phyloP scores from a whole-genome alignment of 2,888 invertebrate genomes.

The Ennomos fuscantarius region DNA sequence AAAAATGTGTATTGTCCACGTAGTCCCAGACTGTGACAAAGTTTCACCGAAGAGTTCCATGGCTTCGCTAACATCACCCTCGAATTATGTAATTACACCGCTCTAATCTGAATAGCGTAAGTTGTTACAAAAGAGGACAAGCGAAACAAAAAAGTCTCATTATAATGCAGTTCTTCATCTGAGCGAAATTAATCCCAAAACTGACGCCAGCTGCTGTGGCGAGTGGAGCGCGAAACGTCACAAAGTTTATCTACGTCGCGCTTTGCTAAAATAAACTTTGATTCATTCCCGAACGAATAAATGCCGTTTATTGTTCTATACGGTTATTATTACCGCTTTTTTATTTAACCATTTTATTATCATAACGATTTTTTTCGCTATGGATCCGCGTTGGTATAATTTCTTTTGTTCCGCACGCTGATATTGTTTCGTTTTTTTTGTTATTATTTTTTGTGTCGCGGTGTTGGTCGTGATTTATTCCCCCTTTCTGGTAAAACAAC shows the following conservation, averaged over 20 bases:
- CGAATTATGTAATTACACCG: slow-evolving; percentile 38
- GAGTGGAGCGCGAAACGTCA: slow-evolving; percentile 63
- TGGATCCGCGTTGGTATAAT: slow-evolving; percentile 77
- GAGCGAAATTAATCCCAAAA: slow-evolving; percentile 71
- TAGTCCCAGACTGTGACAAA: slow-evolving; percentile 23
- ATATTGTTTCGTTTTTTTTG: slow-evolving; percentile 80
- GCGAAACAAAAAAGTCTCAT: slow-evolving; percentile 72
- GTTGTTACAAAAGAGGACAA: slow-evolving; percentile 61
- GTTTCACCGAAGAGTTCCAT: slow-evolving; percentile 16
- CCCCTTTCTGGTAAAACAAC: slow-evolving; percentile 83
- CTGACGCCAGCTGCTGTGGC: slow-evolving; percentile 72
- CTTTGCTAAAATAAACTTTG: slow-evolving; percentile 75
- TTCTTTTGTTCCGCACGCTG: slow-evolving; percentile 81
- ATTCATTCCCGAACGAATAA: slow-evolving; percentile 71
- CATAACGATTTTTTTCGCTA: slow-evolving; percentile 81
- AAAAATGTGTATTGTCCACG: slow-evolving; percentile 56
- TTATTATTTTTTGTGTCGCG: slow-evolving; percentile 69
- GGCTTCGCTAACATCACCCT: slow-evolving; percentile 27
- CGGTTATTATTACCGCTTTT: slow-evolving; percentile 76
- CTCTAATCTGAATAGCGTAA: slow-evolving; percentile 49
- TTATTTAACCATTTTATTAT: slow-evolving; percentile 82
- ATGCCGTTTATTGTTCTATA: slow-evolving; percentile 74
- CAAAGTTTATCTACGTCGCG: slow-evolving; percentile 69
- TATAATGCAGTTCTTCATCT: slow-evolving; percentile 74
- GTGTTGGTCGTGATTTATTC: slow-evolving; percentile 81